A percentile compares a stretch with the other conserved stretches of the same genome.
These are phyloP conservation scores for Phymanthus crucifer DNA, from an alignment of 92 coral and sea anemone species.

Conservation along the genomic window DNA sequence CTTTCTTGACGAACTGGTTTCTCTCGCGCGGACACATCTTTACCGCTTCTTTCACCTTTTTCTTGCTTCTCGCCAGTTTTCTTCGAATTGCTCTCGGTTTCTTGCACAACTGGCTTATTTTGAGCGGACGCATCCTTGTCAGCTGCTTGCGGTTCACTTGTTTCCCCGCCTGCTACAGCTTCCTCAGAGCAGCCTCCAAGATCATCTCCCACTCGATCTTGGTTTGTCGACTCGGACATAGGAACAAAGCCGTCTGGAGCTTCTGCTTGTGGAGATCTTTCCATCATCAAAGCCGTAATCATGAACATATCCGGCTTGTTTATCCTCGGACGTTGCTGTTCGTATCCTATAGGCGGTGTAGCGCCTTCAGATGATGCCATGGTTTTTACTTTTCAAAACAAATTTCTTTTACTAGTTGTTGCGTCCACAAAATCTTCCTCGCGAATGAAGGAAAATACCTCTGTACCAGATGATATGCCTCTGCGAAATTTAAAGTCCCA, in stretches of 20 bases:
- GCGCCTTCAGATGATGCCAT: not conserved
- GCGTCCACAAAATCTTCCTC: not conserved
- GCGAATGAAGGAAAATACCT: not conserved
- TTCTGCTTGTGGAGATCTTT: not conserved
- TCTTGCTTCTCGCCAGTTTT: not conserved
- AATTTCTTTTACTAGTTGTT: not conserved
- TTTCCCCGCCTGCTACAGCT: no score
- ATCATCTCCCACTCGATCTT: not conserved
- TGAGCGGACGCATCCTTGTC: not conserved
- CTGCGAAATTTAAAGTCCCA: not conserved
- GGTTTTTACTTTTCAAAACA: no score
- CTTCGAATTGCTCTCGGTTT: no score
- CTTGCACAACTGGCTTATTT: not conserved
- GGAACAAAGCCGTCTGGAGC: not conserved
- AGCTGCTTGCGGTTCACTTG: not conserved
- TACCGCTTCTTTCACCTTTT: not conserved
- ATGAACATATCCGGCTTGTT: constrained; percentile 24
- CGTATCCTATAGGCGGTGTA: not conserved
- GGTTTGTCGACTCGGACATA: not conserved
- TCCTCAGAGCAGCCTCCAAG: not conserved
- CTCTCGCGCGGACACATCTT: not conserved
- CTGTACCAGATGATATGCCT: not conserved
- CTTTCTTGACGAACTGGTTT: not conserved
- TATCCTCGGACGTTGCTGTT: constrained; percentile 16
- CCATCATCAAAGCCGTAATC: not conserved